A percentile compares a stretch with the other conserved stretches of the same genome.
Conservation (phyloP, 2,113 vertebrate genomes). For the Lycocorax pyrrhopterus region DNA sequence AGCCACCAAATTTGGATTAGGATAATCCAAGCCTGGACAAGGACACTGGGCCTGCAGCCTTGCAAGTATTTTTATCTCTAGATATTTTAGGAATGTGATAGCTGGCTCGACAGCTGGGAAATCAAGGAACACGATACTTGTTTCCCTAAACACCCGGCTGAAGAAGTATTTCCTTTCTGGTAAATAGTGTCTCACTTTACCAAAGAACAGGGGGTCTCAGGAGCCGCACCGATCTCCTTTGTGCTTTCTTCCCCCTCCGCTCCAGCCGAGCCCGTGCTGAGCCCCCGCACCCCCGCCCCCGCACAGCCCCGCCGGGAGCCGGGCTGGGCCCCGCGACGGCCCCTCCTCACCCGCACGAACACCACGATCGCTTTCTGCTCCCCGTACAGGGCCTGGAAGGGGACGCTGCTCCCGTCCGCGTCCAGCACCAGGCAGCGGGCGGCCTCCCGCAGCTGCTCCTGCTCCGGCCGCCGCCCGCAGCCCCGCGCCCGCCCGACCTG, state of each 20-base stretch:
- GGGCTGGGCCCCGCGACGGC: neutral
- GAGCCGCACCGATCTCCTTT: neutral
- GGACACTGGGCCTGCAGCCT: neutral
- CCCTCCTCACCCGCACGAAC: slow-evolving; percentile 86
- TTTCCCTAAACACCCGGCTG: neutral
- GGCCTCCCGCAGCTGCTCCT: slow-evolving; percentile 39
- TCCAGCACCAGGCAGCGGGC: slow-evolving; percentile 73
- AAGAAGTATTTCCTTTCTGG: neutral
- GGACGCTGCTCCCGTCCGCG: slow-evolving; percentile 61
- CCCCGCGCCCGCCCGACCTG: slow-evolving; percentile 65
- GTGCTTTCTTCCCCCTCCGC: rapidly evolving
- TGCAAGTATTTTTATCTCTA: neutral
- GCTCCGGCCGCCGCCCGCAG: neutral
- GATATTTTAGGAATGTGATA: neutral
- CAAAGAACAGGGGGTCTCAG: neutral
- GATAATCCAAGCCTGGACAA: neutral
- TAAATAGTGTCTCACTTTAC: neutral
- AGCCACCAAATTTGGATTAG: neutral
- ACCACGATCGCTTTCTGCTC: slow-evolving; percentile 81
- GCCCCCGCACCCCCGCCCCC: too few species aligned
- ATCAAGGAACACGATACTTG: neutral
- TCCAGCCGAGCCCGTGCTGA: rapidly evolving
- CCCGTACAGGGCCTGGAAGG: slow-evolving; percentile 77
- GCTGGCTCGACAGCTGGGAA: neutral
- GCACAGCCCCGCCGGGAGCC: neutral